Evolutionary conservation across 2,888 invertebrate species (phyloP).

Genomic region (Callimorpha dominula): DNA sequence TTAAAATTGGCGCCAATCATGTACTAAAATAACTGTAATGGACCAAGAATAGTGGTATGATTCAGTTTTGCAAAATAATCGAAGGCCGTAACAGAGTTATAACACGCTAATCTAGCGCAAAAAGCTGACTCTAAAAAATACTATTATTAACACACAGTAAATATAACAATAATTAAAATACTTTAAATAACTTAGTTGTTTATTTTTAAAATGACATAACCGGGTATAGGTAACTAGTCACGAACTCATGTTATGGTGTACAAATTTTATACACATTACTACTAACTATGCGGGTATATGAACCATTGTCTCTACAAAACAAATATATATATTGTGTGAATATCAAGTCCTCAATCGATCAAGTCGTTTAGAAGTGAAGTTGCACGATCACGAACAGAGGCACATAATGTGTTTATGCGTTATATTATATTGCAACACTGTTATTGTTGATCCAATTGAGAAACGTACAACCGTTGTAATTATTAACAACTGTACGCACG

Average conservation of each 20-base stretch:
- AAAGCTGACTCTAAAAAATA: conserved; percentile 21
- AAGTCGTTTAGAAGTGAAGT: neutral
- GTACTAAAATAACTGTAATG: conserved; percentile 12
- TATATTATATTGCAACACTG: neutral
- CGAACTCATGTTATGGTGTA: neutral
- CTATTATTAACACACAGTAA: neutral
- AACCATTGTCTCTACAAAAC: neutral
- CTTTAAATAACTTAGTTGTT: too few species aligned
- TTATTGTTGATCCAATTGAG: neutral
- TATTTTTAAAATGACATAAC: neutral
- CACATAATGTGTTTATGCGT: neutral
- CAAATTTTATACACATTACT: neutral
- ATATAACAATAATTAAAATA: neutral
- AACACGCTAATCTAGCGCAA: conserved; percentile 38
- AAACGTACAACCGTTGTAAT: neutral
- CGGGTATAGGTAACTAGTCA: neutral
- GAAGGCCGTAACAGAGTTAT: conserved; percentile 44
- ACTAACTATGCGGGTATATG: neutral
- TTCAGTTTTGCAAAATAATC: conserved; percentile 51
- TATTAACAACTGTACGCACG: neutral
- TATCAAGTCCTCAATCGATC: neutral
- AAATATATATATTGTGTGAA: neutral
- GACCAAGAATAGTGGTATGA: conserved; percentile 40
- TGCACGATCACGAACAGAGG: neutral
- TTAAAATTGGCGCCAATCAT: neutral